phyloP scores from a whole-genome alignment of 2,113 vertebrate species.

The Gymnorhina tibicen region DNA sequence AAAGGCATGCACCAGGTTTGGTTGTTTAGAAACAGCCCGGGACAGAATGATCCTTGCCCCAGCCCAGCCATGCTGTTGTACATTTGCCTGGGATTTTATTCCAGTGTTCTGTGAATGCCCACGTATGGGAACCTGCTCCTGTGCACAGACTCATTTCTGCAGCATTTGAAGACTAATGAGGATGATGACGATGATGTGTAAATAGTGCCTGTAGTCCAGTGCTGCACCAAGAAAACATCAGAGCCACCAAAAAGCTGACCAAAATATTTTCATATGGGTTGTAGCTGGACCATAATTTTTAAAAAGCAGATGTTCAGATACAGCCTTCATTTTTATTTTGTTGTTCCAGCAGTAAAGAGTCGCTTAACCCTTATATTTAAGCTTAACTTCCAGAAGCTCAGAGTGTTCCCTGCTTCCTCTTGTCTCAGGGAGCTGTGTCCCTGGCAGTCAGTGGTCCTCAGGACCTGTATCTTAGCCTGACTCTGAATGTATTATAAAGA shows the following conservation, averaged over 20 bases:
- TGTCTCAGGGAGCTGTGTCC: background rate
- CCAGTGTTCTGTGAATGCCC: background rate
- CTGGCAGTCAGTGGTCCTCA: background rate
- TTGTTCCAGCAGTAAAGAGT: background rate
- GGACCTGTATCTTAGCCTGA: background rate
- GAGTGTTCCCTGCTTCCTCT: background rate
- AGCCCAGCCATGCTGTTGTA: background rate
- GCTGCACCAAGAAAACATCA: background rate
- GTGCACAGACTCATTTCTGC: background rate
- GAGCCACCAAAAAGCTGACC: background rate
- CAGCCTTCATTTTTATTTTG: background rate
- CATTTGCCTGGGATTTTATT: constrained; percentile 12
- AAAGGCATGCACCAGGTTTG: background rate
- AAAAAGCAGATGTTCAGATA: background rate
- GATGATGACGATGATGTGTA: background rate
- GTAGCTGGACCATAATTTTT: background rate
- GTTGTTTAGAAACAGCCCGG: constrained; percentile 25
- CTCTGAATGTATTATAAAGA: background rate
- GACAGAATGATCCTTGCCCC: background rate
- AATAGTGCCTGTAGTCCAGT: background rate
- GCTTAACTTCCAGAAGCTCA: background rate
- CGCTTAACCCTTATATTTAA: background rate
- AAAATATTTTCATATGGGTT: background rate
- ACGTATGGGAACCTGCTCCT: constrained; percentile 18
- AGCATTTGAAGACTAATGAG: background rate